phyloP scores from a whole-genome alignment of 2,797 vertebrate species.

The Sardinella longiceps region DNA sequence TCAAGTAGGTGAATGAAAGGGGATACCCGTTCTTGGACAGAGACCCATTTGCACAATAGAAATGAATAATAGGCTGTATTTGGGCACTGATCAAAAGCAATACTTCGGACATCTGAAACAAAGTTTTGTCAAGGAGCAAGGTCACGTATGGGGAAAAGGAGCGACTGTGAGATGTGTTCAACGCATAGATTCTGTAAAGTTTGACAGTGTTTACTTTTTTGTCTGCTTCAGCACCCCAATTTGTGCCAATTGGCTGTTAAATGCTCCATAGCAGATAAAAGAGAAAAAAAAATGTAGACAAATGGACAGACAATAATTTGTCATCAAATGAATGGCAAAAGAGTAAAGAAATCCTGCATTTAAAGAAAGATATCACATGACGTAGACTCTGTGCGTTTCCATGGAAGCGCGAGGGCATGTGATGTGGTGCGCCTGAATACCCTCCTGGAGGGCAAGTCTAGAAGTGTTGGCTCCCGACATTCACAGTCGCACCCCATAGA shows the following conservation, averaged over 20 bases:
- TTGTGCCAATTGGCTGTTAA: not conserved
- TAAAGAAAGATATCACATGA: constrained; percentile 57
- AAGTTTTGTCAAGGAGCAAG: not conserved
- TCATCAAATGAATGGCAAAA: not conserved
- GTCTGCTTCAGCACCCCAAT: not conserved
- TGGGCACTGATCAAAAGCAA: not conserved
- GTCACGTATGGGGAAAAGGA: not conserved
- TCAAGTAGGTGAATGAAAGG: not conserved
- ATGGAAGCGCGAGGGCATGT: constrained; percentile 59
- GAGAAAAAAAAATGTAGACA: not conserved
- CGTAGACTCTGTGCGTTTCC: constrained; percentile 49
- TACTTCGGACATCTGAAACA: not conserved
- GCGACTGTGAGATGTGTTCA: not conserved
- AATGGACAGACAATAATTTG: not conserved
- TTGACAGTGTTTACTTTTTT: not conserved
- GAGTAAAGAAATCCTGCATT: constrained; percentile 26
- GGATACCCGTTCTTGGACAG: not conserved
- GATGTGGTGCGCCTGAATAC: constrained; percentile 42
- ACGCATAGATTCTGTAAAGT: not conserved
- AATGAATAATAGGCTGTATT: not conserved
- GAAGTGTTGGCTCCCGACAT: not conserved
- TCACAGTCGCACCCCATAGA: not conserved
- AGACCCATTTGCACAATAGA: not conserved
- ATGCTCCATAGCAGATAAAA: not conserved
- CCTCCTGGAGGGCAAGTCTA: not conserved